Conservation (phyloP, 2,113 vertebrate species). For the Gnathonemus longibarbis region DNA sequence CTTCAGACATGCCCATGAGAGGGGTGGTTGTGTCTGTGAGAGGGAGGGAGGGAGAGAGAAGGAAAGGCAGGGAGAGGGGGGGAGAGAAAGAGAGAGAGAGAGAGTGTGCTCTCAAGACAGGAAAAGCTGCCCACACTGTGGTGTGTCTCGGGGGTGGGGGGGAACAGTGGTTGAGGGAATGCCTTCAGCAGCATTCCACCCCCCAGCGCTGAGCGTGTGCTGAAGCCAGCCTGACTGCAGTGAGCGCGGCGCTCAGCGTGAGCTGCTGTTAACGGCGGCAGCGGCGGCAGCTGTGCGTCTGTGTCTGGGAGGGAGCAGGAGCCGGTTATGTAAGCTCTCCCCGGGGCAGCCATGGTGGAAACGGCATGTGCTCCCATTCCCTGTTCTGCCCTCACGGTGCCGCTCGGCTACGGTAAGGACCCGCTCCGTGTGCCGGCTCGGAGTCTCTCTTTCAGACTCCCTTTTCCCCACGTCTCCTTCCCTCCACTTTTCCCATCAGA, state of each 20-base stretch:
- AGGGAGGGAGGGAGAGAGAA: background rate
- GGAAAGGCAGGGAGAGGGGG: background rate
- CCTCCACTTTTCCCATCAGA: background rate
- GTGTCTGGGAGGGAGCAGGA: background rate
- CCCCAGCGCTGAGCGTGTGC: background rate
- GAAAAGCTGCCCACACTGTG: background rate
- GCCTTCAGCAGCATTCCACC: background rate
- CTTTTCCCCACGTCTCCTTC: background rate
- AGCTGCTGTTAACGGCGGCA: background rate
- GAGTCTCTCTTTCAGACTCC: background rate
- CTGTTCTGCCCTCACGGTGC: background rate
- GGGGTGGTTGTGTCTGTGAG: background rate
- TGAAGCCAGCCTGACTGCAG: background rate
- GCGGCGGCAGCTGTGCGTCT: background rate
- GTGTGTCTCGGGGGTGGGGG: background rate
- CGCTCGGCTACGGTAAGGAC: background rate
- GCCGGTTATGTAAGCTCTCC: conserved; percentile 12
- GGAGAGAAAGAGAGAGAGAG: background rate
- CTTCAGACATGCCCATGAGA: background rate
- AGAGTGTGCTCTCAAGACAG: background rate
- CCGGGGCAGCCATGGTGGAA: background rate
- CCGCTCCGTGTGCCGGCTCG: background rate
- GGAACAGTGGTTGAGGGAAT: background rate
- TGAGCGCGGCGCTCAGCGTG: background rate
- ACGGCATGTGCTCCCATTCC: background rate